phyloP scores from a whole-genome alignment of 1,140 invertebrate species.

The Rhopalosiphum maidis region DNA sequence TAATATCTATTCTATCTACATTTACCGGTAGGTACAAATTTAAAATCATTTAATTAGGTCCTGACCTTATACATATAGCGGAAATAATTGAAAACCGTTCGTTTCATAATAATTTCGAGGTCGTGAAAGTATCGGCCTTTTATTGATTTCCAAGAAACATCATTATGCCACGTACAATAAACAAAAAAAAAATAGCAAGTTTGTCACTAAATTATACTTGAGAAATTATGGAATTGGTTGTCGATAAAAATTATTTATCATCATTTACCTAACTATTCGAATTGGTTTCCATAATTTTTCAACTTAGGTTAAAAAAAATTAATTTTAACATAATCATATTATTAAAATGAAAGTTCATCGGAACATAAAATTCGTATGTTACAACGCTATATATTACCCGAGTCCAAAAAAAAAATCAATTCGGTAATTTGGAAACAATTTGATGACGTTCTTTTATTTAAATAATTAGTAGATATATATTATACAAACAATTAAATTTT shows the following conservation, averaged over 20 bases:
- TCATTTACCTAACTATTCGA: not conserved
- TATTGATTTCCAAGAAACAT: not conserved
- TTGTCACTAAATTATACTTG: not conserved
- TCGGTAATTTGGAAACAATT: not conserved
- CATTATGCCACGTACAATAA: no score
- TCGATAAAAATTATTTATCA: not conserved
- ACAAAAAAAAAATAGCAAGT: not conserved
- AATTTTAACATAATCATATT: not conserved
- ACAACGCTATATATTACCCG: not conserved
- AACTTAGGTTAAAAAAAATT: not conserved
- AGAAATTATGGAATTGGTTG: not conserved
- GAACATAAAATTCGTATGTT: not conserved
- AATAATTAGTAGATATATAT: not conserved
- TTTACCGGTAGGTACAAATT: not conserved
- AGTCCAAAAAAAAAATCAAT: no score
- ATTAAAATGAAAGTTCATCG: not conserved
- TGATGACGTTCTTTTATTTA: not conserved
- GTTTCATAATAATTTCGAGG: slow-evolving; percentile 20
- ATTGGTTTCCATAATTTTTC: not conserved
- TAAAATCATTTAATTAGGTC: not conserved
- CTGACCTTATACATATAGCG: not conserved
- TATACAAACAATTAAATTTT: not conserved
- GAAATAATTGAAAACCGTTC: slow-evolving; percentile 20
- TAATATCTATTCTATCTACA: not conserved
- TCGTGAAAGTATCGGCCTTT: not conserved